These are phyloP conservation scores for Cynaeus angustus DNA, from an alignment of 2,888 invertebrate species.

Conservation along the genomic window DNA sequence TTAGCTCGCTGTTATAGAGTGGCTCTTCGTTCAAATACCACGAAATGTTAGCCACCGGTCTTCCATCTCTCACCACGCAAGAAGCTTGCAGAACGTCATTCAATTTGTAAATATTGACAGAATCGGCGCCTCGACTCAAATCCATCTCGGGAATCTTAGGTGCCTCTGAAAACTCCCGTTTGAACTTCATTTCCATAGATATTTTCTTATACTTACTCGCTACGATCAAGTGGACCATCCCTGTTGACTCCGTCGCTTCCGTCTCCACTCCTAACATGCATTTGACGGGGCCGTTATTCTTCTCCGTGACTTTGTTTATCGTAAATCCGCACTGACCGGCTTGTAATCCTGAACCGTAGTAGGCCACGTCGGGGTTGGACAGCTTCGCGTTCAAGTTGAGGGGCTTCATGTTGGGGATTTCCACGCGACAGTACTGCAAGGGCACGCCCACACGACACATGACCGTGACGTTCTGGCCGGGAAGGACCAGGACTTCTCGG, in stretches of 20 bases:
- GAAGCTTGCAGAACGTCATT: slow-evolving; percentile 78
- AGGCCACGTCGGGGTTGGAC: slow-evolving; percentile 69
- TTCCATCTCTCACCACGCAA: slow-evolving; percentile 80
- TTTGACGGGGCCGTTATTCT: slow-evolving; percentile 81
- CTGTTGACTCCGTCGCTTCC: slow-evolving; percentile 76
- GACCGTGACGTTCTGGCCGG: slow-evolving; percentile 75
- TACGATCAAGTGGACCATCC: slow-evolving; percentile 78
- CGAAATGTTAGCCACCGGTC: slow-evolving; percentile 85
- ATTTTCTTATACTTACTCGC: slow-evolving; percentile 74
- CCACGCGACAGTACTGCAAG: slow-evolving; percentile 77
- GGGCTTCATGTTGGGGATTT: slow-evolving; percentile 71
- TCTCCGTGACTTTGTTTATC: slow-evolving; percentile 78
- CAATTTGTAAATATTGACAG: slow-evolving; percentile 73
- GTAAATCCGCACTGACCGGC: slow-evolving; percentile 83
- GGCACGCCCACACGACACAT: slow-evolving; percentile 76
- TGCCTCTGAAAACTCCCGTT: slow-evolving; percentile 69
- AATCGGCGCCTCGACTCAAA: slow-evolving; percentile 68
- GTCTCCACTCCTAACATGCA: slow-evolving; percentile 78
- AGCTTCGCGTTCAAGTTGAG: slow-evolving; percentile 71
- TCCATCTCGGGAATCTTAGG: slow-evolving; percentile 72
- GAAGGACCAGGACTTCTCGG: slow-evolving; percentile 73
- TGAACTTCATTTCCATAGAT: too few species aligned
- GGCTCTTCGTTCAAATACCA: slow-evolving; percentile 81
- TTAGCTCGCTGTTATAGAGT: slow-evolving; percentile 72
- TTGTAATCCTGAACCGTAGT: slow-evolving; percentile 73